A percentile compares a stretch with the other conserved stretches of the same genome.
Evolutionary conservation across 2,113 vertebrate species (phyloP).

Genomic region (Pampusana beccarii): DNA sequence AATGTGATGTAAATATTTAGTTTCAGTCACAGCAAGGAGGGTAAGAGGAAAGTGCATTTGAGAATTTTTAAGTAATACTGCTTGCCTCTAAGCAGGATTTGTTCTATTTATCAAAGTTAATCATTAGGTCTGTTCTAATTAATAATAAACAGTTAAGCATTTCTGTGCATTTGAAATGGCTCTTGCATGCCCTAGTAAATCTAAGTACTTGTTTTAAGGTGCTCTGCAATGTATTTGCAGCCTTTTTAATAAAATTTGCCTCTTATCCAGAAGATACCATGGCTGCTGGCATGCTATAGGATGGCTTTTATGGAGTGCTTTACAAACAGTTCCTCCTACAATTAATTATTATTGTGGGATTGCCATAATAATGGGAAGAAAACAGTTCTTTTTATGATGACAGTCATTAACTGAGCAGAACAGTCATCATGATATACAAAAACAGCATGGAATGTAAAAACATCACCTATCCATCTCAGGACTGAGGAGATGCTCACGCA

Average conservation of each 20-base stretch:
- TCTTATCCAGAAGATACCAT: background rate
- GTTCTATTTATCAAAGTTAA: constrained; percentile 30
- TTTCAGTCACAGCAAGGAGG: background rate
- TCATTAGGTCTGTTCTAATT: constrained; percentile 33
- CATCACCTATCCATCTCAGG: background rate
- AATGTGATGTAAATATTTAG: constrained; percentile 40
- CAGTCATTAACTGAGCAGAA: background rate
- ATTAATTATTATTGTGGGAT: background rate
- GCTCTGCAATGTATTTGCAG: background rate
- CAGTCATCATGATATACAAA: background rate
- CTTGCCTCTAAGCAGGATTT: background rate
- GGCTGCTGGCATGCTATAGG: background rate
- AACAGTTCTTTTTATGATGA: background rate
- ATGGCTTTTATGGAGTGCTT: background rate
- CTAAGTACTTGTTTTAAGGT: background rate
- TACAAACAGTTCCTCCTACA: background rate
- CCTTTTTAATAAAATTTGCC: background rate
- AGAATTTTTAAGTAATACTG: background rate
- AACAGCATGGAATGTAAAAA: background rate
- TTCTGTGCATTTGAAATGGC: background rate
- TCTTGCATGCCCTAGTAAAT: background rate
- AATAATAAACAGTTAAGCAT: constrained; percentile 37
- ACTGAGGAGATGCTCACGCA: background rate
- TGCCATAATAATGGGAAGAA: background rate
- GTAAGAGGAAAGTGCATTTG: background rate